Evolutionary conservation across 2,888 invertebrate species (phyloP).

Genomic region (Rhabditoides inermis): DNA sequence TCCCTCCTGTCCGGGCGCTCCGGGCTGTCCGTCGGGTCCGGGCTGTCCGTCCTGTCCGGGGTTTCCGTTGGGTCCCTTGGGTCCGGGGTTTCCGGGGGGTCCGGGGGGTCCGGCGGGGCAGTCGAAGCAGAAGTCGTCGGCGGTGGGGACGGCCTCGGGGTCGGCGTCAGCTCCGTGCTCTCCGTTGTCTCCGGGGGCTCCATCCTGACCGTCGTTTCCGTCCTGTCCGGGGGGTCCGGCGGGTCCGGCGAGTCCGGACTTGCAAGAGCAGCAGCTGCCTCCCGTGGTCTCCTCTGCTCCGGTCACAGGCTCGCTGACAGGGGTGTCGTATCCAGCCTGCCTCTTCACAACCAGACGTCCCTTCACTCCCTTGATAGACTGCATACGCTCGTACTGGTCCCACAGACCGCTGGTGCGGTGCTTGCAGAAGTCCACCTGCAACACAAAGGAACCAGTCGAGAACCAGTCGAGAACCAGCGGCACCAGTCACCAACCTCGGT

Average conservation of each 20-base stretch:
- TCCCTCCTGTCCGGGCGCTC: constrained; percentile 30
- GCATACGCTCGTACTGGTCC: constrained; percentile 36
- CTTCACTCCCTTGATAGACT: constrained; percentile 22
- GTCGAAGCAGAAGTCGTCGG: constrained; percentile 33
- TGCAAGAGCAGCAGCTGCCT: constrained; percentile 41
- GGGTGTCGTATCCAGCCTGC: constrained; percentile 31
- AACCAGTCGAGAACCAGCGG: background rate
- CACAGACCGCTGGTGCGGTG: constrained; percentile 39
- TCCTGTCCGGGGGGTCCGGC: constrained; percentile 41
- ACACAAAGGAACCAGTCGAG: background rate
- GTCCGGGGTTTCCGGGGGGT: constrained; percentile 29
- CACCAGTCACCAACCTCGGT: constrained; percentile 24
- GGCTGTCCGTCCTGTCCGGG: constrained; percentile 32
- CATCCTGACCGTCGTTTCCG: constrained; percentile 35
- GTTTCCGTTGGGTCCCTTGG: constrained; percentile 24
- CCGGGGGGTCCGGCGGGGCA: constrained; percentile 33
- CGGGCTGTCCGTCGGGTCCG: constrained; percentile 32
- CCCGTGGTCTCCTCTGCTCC: constrained; percentile 8
- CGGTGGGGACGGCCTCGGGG: constrained; percentile 22
- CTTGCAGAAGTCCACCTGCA: constrained; percentile 39
- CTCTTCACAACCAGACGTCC: constrained; percentile 29
- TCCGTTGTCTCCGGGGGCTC: constrained; percentile 32
- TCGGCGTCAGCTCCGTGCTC: constrained; percentile 30
- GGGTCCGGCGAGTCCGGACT: constrained; percentile 33
- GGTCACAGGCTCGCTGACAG: constrained; percentile 15